Evolutionary conservation across 2,888 invertebrate species (phyloP), one percentile per base, ranked within the genome.

Genomic region (Scaptomyza caliginosa): DNA sequence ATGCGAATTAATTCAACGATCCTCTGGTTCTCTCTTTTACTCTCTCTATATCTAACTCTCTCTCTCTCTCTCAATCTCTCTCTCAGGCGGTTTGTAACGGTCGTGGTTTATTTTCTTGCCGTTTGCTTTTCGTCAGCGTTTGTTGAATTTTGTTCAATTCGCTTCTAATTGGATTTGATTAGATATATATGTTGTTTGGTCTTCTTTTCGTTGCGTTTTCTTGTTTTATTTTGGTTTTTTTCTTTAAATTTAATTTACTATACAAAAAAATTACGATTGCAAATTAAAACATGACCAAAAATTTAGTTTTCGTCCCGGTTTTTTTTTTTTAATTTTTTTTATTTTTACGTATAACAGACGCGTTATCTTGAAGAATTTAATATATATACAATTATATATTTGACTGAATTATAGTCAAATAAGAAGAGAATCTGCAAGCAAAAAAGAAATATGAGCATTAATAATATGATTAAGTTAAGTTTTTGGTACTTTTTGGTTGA

Each of bases 351-450:
- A 13, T 36, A 36, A 10, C 3, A 4, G 17, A 58, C 40, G n/a
- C 58, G 34, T 45, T 45, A 58, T 32, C 26, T 50, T 65, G 38
- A 38, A 57, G 28, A 45, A 46, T 58, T 62, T 3, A 3, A 54
- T n/a, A 50, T 48, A 57, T 56, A 54, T 59, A 62, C 57, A 74
- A 26, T 34, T 34, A 40, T 74, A 54, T 39, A 62, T 62, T 69
- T 58, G 48, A 77, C 72, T 34, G 56, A 56, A 81, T 57, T 77
- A 34, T 63, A 65, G 65, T 68, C 72, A 78, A 82, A 73, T 71
- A 60, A 88, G 82, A 75, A 68, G 66, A 69, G 79, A 81, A 82
- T 82, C 83, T 84, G 88, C 24, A 88, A 88, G 8, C 11, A 67
- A 34, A 86, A 28, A 13, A 49, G 4, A 13, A n/a, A 16, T 2